Base-by-base conservation (phyloP, 2,888 invertebrate species). In the Noctua fimbriata region DNA sequence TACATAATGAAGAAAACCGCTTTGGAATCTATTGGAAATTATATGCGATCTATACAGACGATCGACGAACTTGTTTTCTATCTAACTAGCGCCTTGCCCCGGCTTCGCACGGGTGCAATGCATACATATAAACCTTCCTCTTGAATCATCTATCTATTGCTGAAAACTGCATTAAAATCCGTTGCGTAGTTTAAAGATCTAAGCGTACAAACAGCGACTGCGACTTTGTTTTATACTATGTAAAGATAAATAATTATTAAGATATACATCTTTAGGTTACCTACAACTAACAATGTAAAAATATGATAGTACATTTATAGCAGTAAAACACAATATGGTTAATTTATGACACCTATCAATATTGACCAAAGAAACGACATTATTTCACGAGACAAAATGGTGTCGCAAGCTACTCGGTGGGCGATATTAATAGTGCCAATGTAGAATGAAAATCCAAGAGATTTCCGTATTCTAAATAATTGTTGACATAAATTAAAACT, bases 401-500 rank as follows among this genome's bases (percentile, higher is more conserved):
- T 71, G 86, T 74, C 67, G 72, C 78, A 87, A 76, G 81, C 80
- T 82, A 78, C 74, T 60, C 69, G 82, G 92, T 92, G 91, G 92
- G 92, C 88, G 93, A 90, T 91, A 87, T 91, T 87, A 87, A 92
- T 93, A 92, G 90, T 89, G 85, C 87, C 83, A 88, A 91, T 87
- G 89, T 89, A 88, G 90, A 91, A 90, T 92, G 88, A 90, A 90
- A 92, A 91, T 92, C 91, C 87, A 90, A 84, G 79, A 92, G 88
- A 91, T 93, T 93, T 92, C 92, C 92, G 92, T 93, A 93, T 93
- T 91, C 76, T 85, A 86, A 90, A 88, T 91, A 92, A 93, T 93
- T 91, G 91, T 92, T 83, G 88, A 83, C 89, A 94, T 95, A 94
- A 94, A 95, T 95, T 93, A 93, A 93, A 93, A 89, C 81, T 83